Evolutionary conservation across 2,797 vertebrate species (phyloP).

Genomic region (Spinus olivaceus): DNA sequence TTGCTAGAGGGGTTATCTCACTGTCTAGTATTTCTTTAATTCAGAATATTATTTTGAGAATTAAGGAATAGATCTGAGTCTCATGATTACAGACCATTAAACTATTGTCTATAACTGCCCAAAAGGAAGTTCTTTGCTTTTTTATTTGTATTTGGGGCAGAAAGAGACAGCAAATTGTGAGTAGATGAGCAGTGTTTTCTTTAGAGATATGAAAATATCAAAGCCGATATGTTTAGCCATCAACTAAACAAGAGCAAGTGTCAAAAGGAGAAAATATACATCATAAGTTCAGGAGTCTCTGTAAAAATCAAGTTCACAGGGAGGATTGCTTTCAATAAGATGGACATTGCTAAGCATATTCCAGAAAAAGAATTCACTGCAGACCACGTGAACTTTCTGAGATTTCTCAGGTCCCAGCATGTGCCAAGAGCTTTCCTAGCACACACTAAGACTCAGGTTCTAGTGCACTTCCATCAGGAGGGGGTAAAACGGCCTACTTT

Average conservation of each 20-base stretch:
- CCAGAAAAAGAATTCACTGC: neutral
- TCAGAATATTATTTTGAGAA: neutral
- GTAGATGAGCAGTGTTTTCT: neutral
- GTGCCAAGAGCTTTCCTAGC: neutral
- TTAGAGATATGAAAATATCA: neutral
- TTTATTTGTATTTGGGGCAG: neutral
- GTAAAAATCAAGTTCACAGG: neutral
- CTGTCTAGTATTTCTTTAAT: neutral
- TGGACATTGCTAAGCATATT: neutral
- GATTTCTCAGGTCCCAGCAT: neutral
- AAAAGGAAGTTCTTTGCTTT: neutral
- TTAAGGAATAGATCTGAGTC: neutral
- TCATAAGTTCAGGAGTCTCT: neutral
- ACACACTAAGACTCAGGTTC: neutral
- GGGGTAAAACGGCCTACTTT: neutral
- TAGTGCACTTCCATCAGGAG: neutral
- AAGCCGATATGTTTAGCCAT: neutral
- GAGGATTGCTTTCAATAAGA: neutral
- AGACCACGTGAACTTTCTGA: neutral
- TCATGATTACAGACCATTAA: neutral
- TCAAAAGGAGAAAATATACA: neutral
- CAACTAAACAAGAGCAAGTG: neutral
- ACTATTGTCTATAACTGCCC: neutral
- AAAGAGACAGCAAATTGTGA: neutral
- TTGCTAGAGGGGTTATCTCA: neutral